phyloP scores from a whole-genome alignment of 2,888 invertebrate genomes.

The Fabriciana adippe region DNA sequence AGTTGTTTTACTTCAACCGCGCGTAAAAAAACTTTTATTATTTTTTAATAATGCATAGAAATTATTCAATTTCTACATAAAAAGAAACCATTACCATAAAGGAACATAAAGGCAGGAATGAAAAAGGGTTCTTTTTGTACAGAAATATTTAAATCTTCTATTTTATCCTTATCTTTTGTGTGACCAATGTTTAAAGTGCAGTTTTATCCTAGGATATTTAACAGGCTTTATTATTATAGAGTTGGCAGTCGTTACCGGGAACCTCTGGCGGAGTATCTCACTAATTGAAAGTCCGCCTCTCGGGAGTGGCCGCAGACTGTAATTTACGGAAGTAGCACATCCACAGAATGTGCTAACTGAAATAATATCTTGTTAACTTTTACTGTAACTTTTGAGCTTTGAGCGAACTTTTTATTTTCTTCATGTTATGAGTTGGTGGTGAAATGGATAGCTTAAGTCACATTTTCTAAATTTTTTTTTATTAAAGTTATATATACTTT shows the following conservation, averaged over 20 bases:
- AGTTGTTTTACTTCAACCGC: too few species aligned
- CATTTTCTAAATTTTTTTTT: too few species aligned
- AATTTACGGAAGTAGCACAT: constrained; percentile 18
- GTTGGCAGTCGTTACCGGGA: constrained; percentile 16
- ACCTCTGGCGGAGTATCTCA: constrained; percentile 22
- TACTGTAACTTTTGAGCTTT: constrained; percentile 15
- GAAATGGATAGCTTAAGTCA: neutral
- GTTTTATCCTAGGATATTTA: constrained; percentile 19
- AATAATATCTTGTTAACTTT: constrained; percentile 22
- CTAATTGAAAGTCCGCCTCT: constrained; percentile 28
- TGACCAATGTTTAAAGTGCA: constrained; percentile 7
- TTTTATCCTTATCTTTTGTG: constrained; percentile 5
- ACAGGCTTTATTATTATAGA: constrained; percentile 21
- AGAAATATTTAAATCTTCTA: constrained; percentile 8
- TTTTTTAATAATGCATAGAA: too few species aligned
- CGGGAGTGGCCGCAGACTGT: constrained; percentile 22
- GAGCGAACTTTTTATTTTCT: neutral
- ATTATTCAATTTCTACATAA: too few species aligned
- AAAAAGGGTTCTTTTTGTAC: neutral
- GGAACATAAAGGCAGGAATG: neutral
- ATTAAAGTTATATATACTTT: too few species aligned
- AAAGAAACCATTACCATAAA: too few species aligned
- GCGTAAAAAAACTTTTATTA: too few species aligned
- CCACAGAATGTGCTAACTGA: constrained; percentile 21
- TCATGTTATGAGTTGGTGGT: neutral